Base-by-base conservation (phyloP, 2,888 invertebrate species). In the Meiosimyza decipiens region DNA sequence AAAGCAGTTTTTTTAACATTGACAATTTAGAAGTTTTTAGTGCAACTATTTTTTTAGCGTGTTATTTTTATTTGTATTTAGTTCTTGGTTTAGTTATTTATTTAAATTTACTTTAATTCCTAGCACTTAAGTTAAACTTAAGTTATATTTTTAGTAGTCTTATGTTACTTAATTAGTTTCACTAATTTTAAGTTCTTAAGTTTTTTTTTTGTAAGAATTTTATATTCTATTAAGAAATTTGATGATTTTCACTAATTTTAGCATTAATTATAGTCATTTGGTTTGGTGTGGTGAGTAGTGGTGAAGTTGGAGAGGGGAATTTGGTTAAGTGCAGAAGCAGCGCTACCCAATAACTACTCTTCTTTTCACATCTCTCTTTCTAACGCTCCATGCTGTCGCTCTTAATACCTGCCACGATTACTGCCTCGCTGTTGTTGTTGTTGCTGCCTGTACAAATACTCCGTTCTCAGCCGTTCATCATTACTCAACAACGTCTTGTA, bases 351-450 rank as follows among this genome's bases (percentile, higher is more conserved):
- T 28, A 60, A 51, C 60, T 69, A 52, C 60, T 33, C n/a, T 40
- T 60, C 63, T 47, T 12, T 63, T 49, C 15, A 15, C 63, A 40
- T 47, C 63, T 49, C 63, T 47, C 16, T 60, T 54, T 54, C 66
- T 54, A 33, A 33, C 66, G 33, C 33, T 33, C 33, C 28, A 11
- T 22, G 33, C 47, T 54, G n/a, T 9, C 22, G 50, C n/a, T 62
- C 18, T 62, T 63, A 86, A 81, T 86, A 86, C 86, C 86, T 86
- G 83, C 86, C 84, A 74, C 84, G 78, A 73, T 79, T 82, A 66
- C 75, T 80, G 75, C 79, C 77, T 74, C 80, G 75, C 28, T 51
- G 60, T 40, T 66, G 69, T n/a, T 70, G 69, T 57, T 78, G 78
- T 50, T 77, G 76, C 16, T 62, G 68, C 54, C 65, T 73, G 28